A percentile compares a stretch with the other conserved stretches of the same genome.
Conservation (phyloP, 2,113 vertebrate species). For the Narcine bancroftii region DNA sequence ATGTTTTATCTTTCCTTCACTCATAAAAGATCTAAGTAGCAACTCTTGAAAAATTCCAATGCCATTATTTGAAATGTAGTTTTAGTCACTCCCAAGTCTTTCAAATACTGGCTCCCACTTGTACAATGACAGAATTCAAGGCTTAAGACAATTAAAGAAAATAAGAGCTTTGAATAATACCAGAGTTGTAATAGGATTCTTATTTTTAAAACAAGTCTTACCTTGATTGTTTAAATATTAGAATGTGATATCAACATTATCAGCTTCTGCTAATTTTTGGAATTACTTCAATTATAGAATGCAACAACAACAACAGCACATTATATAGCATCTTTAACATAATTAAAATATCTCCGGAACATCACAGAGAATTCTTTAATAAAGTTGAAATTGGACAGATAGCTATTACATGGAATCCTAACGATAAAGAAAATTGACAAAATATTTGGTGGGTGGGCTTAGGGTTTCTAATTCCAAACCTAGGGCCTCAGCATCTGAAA, state of each 20-base stretch:
- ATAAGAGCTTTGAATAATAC: neutral
- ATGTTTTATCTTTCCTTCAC: neutral
- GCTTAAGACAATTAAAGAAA: neutral
- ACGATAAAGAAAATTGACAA: too few species aligned
- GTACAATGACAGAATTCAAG: neutral
- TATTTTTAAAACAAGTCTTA: neutral
- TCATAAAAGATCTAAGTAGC: neutral
- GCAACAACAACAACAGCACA: neutral
- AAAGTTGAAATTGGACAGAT: too few species aligned
- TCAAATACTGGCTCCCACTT: neutral
- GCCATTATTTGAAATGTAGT: neutral
- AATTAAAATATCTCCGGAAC: too few species aligned
- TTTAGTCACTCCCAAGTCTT: neutral
- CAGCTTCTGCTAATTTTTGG: neutral
- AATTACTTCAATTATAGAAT: neutral
- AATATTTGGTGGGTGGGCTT: too few species aligned
- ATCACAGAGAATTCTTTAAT: too few species aligned
- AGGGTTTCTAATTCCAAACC: too few species aligned
- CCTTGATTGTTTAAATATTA: neutral
- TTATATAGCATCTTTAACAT: too few species aligned
- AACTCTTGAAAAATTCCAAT: neutral
- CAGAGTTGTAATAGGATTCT: neutral
- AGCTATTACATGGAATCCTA: neutral
- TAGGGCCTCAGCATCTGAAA: too few species aligned
- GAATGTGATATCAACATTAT: constrained; percentile 18